phyloP scores from a whole-genome alignment of 2,113 vertebrate genomes.

The Dipodomys spectabilis region DNA sequence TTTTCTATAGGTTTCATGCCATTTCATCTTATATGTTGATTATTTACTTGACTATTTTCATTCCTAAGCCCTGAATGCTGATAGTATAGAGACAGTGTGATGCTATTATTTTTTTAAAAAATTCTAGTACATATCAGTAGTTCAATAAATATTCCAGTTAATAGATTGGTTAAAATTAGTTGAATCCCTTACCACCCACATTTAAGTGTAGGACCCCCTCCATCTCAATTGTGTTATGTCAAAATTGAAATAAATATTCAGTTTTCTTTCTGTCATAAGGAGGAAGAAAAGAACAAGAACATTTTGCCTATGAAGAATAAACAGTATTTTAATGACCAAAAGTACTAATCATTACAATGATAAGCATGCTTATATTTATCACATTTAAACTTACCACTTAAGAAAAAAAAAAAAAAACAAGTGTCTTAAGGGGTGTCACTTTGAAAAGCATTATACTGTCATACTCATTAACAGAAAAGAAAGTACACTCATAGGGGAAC shows the following conservation, averaged over 20 bases:
- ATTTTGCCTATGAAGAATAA: conserved; percentile 81
- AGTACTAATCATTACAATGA: conserved; percentile 78
- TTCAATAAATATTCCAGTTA: conserved; percentile 27
- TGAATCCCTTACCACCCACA: conserved; percentile 51
- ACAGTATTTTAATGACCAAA: conserved; percentile 79
- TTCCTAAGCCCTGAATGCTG: neutral
- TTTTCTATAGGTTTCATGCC: neutral
- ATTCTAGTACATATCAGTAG: neutral
- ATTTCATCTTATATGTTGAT: neutral
- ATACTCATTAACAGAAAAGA: conserved; percentile 78
- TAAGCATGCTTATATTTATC: conserved; percentile 77
- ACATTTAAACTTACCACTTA: conserved; percentile 82
- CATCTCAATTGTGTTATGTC: conserved; percentile 36
- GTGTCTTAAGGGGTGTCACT: conserved; percentile 68
- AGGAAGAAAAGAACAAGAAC: conserved; percentile 79
- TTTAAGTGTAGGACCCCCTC: conserved; percentile 49
- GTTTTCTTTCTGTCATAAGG: conserved; percentile 59
- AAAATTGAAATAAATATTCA: conserved; percentile 58
- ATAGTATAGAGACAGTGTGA: neutral
- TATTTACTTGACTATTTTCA: neutral
- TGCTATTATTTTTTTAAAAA: neutral
- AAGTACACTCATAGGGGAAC: conserved; percentile 76
- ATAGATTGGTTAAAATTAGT: conserved; percentile 38
- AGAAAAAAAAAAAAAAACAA: conserved; percentile 68
- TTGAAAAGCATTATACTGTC: conserved; percentile 68